A percentile compares a stretch with the other conserved stretches of the same genome.
Conservation (phyloP, 2,888 invertebrate species). For the Pasiphila rectangulata region DNA sequence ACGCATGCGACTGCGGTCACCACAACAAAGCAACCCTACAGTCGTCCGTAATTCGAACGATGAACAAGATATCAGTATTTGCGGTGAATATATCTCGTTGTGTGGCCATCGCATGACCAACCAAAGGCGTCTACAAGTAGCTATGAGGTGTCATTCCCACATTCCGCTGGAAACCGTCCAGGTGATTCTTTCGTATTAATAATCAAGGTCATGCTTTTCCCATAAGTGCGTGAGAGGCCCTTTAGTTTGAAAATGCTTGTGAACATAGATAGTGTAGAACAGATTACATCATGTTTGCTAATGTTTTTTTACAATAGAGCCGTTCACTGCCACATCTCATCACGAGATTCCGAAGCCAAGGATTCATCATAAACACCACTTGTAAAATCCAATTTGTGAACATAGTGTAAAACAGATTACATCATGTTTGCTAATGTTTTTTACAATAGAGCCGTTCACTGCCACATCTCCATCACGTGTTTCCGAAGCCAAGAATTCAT, state of each 20-base stretch:
- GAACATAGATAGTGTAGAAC: slow-evolving; percentile 3
- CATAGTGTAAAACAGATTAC: slow-evolving; percentile 10
- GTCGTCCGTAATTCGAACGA: slow-evolving; percentile 70
- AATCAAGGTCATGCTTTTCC: slow-evolving; percentile 28
- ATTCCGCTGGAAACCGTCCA: slow-evolving; percentile 70
- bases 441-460: slow-evolving; percentile 7
- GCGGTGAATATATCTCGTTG: slow-evolving; percentile 67
- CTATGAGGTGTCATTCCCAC: slow-evolving; percentile 50
- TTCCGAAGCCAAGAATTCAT: not conserved
- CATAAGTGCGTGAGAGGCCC: slow-evolving; percentile 31
- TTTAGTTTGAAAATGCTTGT: slow-evolving; percentile 10
- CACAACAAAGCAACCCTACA: slow-evolving; percentile 62
- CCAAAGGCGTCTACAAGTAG: slow-evolving; percentile 45
- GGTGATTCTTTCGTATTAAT: slow-evolving; percentile 48
- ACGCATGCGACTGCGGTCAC: slow-evolving; percentile 71
- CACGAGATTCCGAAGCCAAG: not conserved
- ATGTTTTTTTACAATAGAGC: slow-evolving; percentile 6
- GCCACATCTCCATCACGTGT: slow-evolving; percentile 4
- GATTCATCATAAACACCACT: not conserved
- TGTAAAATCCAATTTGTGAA: slow-evolving; percentile 1
- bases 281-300: slow-evolving; percentile 17
- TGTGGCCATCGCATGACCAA: slow-evolving; percentile 59
- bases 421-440: slow-evolving; percentile 14
- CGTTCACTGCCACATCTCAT: slow-evolving; percentile 9
- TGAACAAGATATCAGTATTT: slow-evolving; percentile 72